Evolutionary conservation across 2,113 vertebrate species (phyloP).

Genomic region (Podocnemis expansa): DNA sequence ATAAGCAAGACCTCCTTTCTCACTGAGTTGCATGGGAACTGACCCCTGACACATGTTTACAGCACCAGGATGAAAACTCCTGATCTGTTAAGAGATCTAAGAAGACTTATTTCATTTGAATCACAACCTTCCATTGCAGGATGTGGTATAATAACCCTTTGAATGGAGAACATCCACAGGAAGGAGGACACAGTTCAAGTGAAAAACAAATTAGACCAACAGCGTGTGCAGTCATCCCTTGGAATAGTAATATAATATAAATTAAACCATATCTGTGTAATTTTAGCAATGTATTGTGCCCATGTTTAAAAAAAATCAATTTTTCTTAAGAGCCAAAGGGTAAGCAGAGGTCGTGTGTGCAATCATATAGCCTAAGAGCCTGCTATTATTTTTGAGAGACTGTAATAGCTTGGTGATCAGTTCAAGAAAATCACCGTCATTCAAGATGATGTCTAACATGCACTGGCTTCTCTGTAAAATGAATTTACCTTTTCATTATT

Average conservation of each 20-base stretch:
- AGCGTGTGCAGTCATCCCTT: background rate
- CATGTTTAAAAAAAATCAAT: slow-evolving; percentile 37
- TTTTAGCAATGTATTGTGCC: background rate
- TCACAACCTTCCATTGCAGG: background rate
- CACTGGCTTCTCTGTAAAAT: slow-evolving; percentile 73
- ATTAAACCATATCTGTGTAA: background rate
- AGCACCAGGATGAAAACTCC: background rate
- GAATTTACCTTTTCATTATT: slow-evolving; percentile 83
- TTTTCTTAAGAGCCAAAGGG: slow-evolving; percentile 70
- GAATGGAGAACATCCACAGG: background rate
- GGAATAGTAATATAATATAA: background rate
- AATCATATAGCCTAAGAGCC: slow-evolving; percentile 57
- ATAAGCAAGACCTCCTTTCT: background rate
- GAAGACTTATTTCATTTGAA: background rate
- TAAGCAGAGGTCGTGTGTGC: slow-evolving; percentile 61
- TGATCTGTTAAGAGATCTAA: background rate
- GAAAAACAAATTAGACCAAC: background rate
- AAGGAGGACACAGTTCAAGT: background rate
- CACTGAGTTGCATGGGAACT: background rate
- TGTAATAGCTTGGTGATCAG: slow-evolving; percentile 66
- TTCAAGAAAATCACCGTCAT: slow-evolving; percentile 64
- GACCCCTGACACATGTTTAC: background rate
- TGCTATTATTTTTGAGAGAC: slow-evolving; percentile 74
- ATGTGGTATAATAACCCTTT: background rate
- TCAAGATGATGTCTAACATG: slow-evolving; percentile 76